Evolutionary conservation across 1,140 invertebrate species (phyloP).

Genomic region (Calycopis cecrops): DNA sequence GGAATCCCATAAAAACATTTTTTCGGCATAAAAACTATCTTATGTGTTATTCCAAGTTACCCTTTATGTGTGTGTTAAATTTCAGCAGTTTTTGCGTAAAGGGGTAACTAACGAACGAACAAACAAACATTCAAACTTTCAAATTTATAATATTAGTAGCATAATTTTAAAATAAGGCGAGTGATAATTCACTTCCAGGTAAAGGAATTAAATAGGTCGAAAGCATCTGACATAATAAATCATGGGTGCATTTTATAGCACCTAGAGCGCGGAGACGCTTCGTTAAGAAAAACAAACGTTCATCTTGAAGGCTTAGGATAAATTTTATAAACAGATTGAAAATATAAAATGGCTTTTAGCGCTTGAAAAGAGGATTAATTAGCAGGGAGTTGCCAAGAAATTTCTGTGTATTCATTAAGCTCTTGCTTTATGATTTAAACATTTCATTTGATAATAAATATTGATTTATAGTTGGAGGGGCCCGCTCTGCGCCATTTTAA

Average conservation of each 20-base stretch:
- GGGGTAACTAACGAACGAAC: too few relatives aligned
- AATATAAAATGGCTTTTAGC: constrained; percentile 18
- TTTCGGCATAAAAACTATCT: too few relatives aligned
- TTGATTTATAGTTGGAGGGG: too few relatives aligned
- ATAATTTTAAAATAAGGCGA: too few relatives aligned
- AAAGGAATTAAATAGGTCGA: constrained; percentile 41
- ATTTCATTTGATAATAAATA: constrained; percentile 3
- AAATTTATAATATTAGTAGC: too few relatives aligned
- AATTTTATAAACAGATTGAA: constrained; percentile 31
- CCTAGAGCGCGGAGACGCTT: constrained; percentile 38
- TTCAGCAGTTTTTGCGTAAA: too few relatives aligned
- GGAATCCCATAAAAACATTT: too few relatives aligned
- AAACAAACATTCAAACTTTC: too few relatives aligned
- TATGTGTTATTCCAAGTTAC: too few relatives aligned
- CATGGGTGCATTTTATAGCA: constrained; percentile 52
- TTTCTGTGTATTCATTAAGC: constrained; percentile 4
- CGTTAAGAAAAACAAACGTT: constrained; percentile 57
- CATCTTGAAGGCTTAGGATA: constrained; percentile 37
- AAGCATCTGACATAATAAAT: constrained; percentile 52
- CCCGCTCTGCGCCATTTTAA: not conserved
- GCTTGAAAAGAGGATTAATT: constrained; percentile 11
- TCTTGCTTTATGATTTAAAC: constrained; percentile 5
- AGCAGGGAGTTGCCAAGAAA: constrained; percentile 6
- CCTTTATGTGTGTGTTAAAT: too few relatives aligned
- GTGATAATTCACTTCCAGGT: constrained; percentile 19